Base-by-base conservation (phyloP, 2,888 invertebrate genomes). In the Drosophila colorata region DNA sequence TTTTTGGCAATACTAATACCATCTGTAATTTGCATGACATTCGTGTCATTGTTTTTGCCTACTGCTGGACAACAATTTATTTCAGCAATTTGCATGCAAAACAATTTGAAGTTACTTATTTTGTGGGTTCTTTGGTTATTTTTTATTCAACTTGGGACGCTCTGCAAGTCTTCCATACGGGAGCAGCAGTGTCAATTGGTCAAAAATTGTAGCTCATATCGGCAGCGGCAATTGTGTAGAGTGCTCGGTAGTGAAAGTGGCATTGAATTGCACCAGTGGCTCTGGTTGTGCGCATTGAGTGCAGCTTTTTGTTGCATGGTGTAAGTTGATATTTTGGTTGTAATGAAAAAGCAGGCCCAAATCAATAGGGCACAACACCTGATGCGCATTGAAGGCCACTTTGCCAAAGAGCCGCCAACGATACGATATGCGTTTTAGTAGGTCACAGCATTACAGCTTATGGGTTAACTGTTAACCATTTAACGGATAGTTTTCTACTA, bases 191-290 rank as follows among this genome's bases (percentile, higher is more conserved):
- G n/a, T n/a, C n/a, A n/a, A 13, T 47, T 40, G 25, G 23, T 25
- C 16, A 3, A 38, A 38, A 49, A 46, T 25, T 14, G 8, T 47
- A 4, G 40, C 49, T 65, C 73, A 64, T 53, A 72, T 71, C 55
- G 37, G 18, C 40, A 57, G 77, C 70, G 56, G 66, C 74, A 69
- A 59, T 69, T 64, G 56, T 66, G 53, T 41, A 40, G 33, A 58
- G 53, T 49, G 46, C 35, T 31, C 63, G 23, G 28, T 53, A 59
- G 68, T 71, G 73, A 78, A 90, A 91, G 90, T 89, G 76, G 72
- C 80, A 75, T 86, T 78, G 52, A 84, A 79, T 89, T 83, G 78
- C 71, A 73, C 80, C 90, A 90, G 89, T 90, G 90, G 90, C 90
- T 90, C 90, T 80, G 89, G 91, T 88, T 90, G 87, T 80, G 74